Evolutionary conservation across 2,797 vertebrate genomes (phyloP).

Genomic region (Manis crassicaudata): DNA sequence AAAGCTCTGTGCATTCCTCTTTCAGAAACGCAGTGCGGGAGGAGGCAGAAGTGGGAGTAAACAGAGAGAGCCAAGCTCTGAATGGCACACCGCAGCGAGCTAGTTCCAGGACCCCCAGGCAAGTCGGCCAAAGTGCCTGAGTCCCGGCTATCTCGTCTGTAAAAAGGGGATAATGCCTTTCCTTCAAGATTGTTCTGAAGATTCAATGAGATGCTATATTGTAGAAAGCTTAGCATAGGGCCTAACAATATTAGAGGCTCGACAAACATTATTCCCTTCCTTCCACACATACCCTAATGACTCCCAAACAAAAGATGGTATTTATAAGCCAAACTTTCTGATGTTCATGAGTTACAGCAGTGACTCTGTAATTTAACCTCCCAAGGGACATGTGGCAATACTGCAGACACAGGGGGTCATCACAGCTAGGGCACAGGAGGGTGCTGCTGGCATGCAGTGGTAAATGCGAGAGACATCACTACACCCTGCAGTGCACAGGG

Average conservation of each 20-base stretch:
- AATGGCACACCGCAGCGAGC: rapidly evolving
- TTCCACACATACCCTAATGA: not conserved
- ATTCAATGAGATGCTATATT: not conserved
- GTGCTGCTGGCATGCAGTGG: rapidly evolving
- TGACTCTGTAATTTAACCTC: not conserved
- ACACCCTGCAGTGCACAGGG: not conserved
- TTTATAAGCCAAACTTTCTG: not conserved
- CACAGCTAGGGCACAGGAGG: not conserved
- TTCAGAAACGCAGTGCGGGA: rapidly evolving
- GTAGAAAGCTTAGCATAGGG: not conserved
- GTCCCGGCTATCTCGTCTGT: not conserved
- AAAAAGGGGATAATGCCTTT: not conserved
- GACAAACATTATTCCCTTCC: not conserved
- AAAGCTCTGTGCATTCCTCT: not conserved
- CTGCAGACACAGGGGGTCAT: not conserved
- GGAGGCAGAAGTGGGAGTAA: not conserved
- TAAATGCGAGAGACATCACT: not conserved
- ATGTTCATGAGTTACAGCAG: not conserved
- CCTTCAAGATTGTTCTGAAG: not conserved
- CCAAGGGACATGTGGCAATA: not conserved
- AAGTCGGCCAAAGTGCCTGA: not conserved
- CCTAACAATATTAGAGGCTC: not conserved
- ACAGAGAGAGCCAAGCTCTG: rapidly evolving
- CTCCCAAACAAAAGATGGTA: not conserved
- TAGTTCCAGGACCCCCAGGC: not conserved